Conservation (phyloP, 1,140 invertebrate species). For the Euglossa dilemma region DNA sequence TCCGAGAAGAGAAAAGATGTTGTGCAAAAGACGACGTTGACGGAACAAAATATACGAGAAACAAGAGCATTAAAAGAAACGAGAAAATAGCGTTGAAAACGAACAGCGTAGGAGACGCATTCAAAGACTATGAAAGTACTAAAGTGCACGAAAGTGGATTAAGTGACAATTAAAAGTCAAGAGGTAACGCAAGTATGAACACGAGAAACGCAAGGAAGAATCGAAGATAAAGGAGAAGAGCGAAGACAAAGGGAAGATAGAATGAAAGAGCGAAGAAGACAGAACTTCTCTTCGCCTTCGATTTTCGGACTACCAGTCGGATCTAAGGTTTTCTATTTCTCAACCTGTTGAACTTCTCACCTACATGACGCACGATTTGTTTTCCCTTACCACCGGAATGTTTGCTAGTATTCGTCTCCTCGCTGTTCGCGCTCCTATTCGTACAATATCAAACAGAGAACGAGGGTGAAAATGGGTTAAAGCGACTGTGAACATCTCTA, state of each 20-base stretch:
- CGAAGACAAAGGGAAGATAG: too few relatives aligned
- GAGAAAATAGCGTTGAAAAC: not conserved
- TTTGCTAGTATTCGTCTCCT: not conserved
- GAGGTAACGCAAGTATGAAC: not conserved
- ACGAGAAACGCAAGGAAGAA: not conserved
- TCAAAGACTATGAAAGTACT: not conserved
- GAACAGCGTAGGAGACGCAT: too few relatives aligned
- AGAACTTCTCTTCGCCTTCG: conserved; percentile 1
- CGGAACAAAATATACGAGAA: not conserved
- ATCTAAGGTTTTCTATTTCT: conserved; percentile 45
- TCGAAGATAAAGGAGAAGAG: not conserved
- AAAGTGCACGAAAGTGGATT: not conserved
- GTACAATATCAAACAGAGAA: not conserved
- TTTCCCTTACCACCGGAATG: conserved; percentile 45
- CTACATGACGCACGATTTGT: conserved; percentile 60
- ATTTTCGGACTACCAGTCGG: conserved; percentile 26
- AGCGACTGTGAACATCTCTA: conserved; percentile 1
- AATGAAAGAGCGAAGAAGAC: not conserved
- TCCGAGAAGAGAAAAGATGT: conserved; percentile 7
- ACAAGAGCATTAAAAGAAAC: not conserved
- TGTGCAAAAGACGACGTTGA: not conserved
- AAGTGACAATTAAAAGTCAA: not conserved
- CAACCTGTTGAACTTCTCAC: conserved; percentile 64
- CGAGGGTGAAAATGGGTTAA: conserved; percentile 13
- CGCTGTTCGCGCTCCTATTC: not conserved